Conservation (phyloP, 1,140 invertebrate genomes). For the Popillia japonica region DNA sequence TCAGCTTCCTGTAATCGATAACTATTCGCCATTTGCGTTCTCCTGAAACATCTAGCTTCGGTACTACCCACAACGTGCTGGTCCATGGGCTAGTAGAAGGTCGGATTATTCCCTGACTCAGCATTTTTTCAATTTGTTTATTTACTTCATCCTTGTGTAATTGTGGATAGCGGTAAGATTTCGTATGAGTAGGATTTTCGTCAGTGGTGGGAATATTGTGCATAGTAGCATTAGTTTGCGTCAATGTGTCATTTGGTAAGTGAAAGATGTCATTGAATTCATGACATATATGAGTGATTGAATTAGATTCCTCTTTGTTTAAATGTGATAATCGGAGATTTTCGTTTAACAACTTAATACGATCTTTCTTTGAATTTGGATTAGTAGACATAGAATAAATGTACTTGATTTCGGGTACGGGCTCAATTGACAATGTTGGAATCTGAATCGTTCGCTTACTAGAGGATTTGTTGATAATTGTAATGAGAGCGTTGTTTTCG, state of each 20-base stretch:
- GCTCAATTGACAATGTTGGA: no score
- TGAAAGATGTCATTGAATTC: constrained; percentile 50
- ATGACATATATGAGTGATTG: constrained; percentile 41
- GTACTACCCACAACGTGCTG: constrained; percentile 58
- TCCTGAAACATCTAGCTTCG: constrained; percentile 59
- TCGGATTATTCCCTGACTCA: constrained; percentile 59
- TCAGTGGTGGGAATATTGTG: constrained; percentile 52
- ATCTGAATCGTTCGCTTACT: no score
- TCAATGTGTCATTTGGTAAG: constrained; percentile 46
- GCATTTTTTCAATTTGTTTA: constrained; percentile 59
- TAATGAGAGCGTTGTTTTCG: no score
- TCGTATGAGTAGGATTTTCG: constrained; percentile 49
- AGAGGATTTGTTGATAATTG: no score
- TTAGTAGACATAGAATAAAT: no score
- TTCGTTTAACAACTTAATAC: background rate
- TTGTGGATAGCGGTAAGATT: constrained; percentile 57
- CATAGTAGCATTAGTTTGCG: constrained; percentile 42
- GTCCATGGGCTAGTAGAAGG: constrained; percentile 55
- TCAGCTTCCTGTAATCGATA: constrained; percentile 59
- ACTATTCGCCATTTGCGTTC: constrained; percentile 59
- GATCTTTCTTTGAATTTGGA: no score
- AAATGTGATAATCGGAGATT: constrained; percentile 44
- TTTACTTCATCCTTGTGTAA: constrained; percentile 59
- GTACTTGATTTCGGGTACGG: no score
- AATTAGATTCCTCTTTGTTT: constrained; percentile 45